A percentile compares a stretch with the other conserved stretches of the same genome.
Conservation (phyloP, 1,140 invertebrate species). For the Propsilocerus akamusi region DNA sequence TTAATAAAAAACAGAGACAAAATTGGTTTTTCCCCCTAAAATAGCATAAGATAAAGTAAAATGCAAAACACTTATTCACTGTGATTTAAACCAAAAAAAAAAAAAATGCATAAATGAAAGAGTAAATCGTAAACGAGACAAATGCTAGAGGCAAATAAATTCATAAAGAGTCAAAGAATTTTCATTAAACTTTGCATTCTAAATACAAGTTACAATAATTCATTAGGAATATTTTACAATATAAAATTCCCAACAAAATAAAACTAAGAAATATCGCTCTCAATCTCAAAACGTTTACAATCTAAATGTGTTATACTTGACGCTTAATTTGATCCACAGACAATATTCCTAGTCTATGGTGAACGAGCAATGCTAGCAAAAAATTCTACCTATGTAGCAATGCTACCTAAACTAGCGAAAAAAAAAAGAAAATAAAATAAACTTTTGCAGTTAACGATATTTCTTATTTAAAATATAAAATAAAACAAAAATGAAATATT, state of each 20-base stretch:
- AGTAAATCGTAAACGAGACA: neutral
- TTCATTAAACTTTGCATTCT: constrained; percentile 1
- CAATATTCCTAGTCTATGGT: too few species aligned
- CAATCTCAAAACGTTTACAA: neutral
- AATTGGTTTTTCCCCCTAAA: too few species aligned
- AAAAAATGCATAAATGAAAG: neutral
- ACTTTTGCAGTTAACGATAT: too few species aligned
- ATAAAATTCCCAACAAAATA: neutral
- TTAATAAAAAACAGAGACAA: too few species aligned
- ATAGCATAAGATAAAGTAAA: too few species aligned
- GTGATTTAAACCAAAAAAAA: neutral
- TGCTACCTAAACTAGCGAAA: too few species aligned
- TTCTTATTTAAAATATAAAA: too few species aligned
- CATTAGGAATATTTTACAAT: neutral
- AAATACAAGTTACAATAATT: constrained; percentile 4
- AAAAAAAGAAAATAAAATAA: too few species aligned
- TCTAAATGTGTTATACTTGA: neutral
- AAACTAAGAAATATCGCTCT: neutral
- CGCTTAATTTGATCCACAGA: too few species aligned
- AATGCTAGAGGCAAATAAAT: neutral
- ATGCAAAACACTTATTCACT: constrained; percentile 1
- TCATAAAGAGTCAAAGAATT: neutral
- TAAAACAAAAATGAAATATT: too few species aligned
- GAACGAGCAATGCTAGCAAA: too few species aligned
- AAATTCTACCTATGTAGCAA: too few species aligned